A percentile compares a stretch with the other conserved stretches of the same genome.
Conservation (phyloP, 2,797 vertebrate species). For the Danio choprae region DNA sequence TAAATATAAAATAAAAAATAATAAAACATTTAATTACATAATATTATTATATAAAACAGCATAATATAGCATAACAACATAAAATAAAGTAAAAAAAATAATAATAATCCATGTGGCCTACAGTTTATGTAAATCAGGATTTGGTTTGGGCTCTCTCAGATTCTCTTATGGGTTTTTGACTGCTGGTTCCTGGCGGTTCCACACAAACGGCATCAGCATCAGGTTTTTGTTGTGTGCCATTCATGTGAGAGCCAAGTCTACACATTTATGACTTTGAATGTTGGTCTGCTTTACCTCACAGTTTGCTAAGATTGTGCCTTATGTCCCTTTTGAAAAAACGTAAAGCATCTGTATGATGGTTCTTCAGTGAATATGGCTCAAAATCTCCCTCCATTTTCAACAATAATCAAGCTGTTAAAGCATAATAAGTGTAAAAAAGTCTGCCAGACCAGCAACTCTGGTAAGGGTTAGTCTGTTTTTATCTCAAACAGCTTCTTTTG, state of each 20-base stretch:
- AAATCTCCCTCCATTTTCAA: slow-evolving; percentile 37
- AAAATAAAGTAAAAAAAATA: too few species aligned
- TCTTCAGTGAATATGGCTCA: slow-evolving; percentile 14
- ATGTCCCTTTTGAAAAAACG: slow-evolving; percentile 13
- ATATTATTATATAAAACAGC: too few species aligned
- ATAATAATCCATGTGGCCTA: neutral
- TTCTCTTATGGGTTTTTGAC: neutral
- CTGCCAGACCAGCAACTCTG: slow-evolving; percentile 32
- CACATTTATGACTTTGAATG: neutral
- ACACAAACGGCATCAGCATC: neutral
- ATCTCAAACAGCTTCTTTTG: slow-evolving; percentile 43
- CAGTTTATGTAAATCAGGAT: slow-evolving; percentile 17
- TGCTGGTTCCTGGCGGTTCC: slow-evolving; percentile 33
- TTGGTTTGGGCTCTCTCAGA: neutral
- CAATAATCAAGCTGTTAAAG: slow-evolving; percentile 40
- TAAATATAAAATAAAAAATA: too few species aligned
- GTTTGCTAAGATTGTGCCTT: slow-evolving; percentile 5
- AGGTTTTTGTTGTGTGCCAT: neutral
- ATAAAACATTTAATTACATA: too few species aligned
- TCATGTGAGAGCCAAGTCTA: neutral
- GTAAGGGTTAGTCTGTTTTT: slow-evolving; percentile 37
- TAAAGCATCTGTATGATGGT: slow-evolving; percentile 8
- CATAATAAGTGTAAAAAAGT: slow-evolving; percentile 18
- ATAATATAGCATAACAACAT: too few species aligned
- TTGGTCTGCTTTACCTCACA: neutral